Evolutionary conservation across 2,113 vertebrate genomes (phyloP), one percentile per base, ranked within the genome.

Genomic region (Gymnobelideus leadbeateri): DNA sequence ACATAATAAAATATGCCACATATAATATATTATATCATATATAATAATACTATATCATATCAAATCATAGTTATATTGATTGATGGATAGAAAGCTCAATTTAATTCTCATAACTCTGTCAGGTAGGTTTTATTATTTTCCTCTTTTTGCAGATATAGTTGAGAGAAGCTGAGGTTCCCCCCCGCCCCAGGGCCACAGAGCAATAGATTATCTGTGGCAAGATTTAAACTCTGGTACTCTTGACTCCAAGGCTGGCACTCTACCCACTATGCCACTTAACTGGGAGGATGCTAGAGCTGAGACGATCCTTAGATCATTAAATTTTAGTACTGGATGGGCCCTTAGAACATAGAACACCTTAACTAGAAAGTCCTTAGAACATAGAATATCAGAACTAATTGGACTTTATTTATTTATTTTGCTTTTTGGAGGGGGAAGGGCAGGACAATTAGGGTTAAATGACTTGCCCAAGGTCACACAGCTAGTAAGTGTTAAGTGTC

Each of bases 21-120:
- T 49, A 49, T 49, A 49, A 49, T 49, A 49, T 49, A 49, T 55
- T 52, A 52, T 57, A 91, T 26, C 92, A 90, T 43, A 77, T n/a
- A 77, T n/a, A 4, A 68, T 68, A 68, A 9, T 55, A 26, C 25
- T 52, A 52, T 57, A 26, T 55, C 52, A 93, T 94, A 96, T 97
- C 24, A 93, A 90, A 37, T 49, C 47, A 49, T 49, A 49, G 51
- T 91, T 93, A 94, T 91, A 89, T 92, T 16, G 91, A 91, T 91
- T 95, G 92, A 93, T 50, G 90, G 31, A 93, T 95, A 77, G 31
- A 93, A 94, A 77, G 47, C 93, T 14, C 91, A 24, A 94, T 93
- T 93, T 93, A 95, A 90, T 92, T 61, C 95, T 96, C 4, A 51
- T 53, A 90, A 90, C 43, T 95, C 92, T 96, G 19, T 89, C 51